These are phyloP conservation scores for Nylanderia fulva DNA, from an alignment of 1,140 invertebrate genomes.

Conservation along the genomic window DNA sequence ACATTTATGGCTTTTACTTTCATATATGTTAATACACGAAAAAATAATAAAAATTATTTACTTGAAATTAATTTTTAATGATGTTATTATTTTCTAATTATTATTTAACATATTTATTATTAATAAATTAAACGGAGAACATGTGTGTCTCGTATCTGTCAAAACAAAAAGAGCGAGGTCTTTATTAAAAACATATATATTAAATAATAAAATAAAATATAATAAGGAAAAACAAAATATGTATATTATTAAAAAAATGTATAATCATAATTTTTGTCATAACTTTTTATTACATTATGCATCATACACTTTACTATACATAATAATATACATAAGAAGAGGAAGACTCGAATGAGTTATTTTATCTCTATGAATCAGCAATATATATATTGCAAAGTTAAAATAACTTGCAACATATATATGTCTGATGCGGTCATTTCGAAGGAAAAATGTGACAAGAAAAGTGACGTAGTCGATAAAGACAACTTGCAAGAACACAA, in stretches of 20 bases:
- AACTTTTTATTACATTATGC: not conserved
- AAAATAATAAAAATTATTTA: not conserved
- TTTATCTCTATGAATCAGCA: constrained; percentile 24
- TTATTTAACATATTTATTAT: not conserved
- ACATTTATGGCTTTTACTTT: too few relatives aligned
- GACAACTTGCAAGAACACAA: not conserved
- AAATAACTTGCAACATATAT: not conserved
- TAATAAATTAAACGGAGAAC: constrained; percentile 7
- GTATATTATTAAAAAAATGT: too few relatives aligned
- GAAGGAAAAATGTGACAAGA: not conserved
- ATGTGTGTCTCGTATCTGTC: not conserved
- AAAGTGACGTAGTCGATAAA: not conserved
- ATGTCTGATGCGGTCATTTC: not conserved
- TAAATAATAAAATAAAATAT: too few relatives aligned
- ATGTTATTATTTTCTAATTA: not conserved
- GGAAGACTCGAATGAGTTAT: not conserved
- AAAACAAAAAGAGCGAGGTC: not conserved
- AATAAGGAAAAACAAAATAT: too few relatives aligned
- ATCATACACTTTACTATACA: not conserved
- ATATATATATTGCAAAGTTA: not conserved
- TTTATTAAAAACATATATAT: not conserved
- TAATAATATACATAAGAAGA: too few relatives aligned
- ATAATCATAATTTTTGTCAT: too few relatives aligned
- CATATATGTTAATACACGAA: not conserved
- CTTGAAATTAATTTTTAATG: not conserved